A percentile compares a stretch with the other conserved stretches of the same genome.
Evolutionary conservation across 2,888 invertebrate species (phyloP).

Genomic region (Pollenia angustigena): DNA sequence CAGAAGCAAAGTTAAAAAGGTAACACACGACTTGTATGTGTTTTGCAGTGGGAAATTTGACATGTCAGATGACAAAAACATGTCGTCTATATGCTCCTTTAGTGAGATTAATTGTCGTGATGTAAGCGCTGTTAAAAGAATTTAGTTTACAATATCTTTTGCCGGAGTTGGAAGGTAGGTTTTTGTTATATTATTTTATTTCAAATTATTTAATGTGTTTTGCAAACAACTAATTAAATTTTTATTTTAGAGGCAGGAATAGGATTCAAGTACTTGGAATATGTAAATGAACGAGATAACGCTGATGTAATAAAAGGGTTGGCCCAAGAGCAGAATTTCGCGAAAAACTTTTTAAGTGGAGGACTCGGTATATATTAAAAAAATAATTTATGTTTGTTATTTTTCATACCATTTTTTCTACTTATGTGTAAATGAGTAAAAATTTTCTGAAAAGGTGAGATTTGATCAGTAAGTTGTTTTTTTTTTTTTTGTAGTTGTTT

Average conservation of each 20-base stretch:
- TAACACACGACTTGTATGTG: no score
- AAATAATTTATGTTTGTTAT: not conserved
- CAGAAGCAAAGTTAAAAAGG: no score
- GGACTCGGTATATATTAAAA: slow-evolving; percentile 16
- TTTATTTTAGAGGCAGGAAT: slow-evolving; percentile 30
- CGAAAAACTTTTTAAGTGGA: slow-evolving; percentile 34
- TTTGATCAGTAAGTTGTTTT: not conserved
- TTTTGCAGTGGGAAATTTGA: no score
- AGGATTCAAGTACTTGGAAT: not conserved
- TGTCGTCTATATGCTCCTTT: no score
- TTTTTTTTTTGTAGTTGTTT: not conserved
- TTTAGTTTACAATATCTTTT: not conserved
- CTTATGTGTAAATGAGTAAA: not conserved
- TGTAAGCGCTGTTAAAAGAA: no score
- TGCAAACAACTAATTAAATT: not conserved
- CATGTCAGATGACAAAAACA: no score
- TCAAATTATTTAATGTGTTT: not conserved
- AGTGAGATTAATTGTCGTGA: no score
- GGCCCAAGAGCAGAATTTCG: slow-evolving; percentile 18
- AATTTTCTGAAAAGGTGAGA: slow-evolving; percentile 34
- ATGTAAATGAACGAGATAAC: slow-evolving; percentile 14
- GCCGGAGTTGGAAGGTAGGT: slow-evolving; percentile 24
- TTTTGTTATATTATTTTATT: not conserved
- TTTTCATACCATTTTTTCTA: not conserved
- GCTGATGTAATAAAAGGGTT: slow-evolving; percentile 34